Percentiles rank a stretch among this genome's conserved stretches.
phyloP scores from a whole-genome alignment of 1,140 invertebrate genomes.

The Neuroterus valhalla region DNA sequence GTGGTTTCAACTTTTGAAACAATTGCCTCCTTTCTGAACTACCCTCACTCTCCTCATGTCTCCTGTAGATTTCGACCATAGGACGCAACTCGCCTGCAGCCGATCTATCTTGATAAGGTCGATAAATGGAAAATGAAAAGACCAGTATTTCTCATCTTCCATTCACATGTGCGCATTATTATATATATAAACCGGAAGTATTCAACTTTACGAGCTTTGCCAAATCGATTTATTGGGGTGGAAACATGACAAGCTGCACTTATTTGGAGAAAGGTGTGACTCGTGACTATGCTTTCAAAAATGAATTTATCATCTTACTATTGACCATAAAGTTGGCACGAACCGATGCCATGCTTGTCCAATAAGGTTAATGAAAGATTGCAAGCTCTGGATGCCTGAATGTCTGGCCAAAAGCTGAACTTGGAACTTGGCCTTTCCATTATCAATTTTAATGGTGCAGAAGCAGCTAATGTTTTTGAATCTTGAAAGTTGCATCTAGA shows the following conservation, averaged over 20 bases:
- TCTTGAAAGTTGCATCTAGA: background rate
- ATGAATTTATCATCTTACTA: background rate
- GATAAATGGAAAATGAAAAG: background rate
- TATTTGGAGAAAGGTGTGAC: background rate
- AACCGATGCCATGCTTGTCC: background rate
- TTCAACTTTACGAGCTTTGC: background rate
- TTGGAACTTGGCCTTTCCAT: background rate
- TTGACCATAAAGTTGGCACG: background rate
- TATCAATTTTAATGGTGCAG: background rate
- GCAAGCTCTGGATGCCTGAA: background rate
- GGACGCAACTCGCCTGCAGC: too few species aligned
- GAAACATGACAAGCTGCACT: background rate
- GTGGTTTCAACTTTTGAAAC: too few species aligned
- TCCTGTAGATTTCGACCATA: too few species aligned
- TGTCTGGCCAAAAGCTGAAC: slow-evolving; percentile 21
- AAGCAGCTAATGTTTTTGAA: background rate
- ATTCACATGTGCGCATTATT: background rate
- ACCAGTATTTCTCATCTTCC: background rate
- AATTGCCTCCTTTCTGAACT: too few species aligned
- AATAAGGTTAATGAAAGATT: background rate
- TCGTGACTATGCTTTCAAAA: background rate
- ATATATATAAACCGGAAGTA: background rate
- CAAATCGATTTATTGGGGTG: background rate
- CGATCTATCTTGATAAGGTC: too few species aligned
- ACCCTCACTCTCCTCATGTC: too few species aligned